These are phyloP conservation scores for Andrena fulva DNA, from an alignment of 2,888 invertebrate species.

Conservation along the genomic window DNA sequence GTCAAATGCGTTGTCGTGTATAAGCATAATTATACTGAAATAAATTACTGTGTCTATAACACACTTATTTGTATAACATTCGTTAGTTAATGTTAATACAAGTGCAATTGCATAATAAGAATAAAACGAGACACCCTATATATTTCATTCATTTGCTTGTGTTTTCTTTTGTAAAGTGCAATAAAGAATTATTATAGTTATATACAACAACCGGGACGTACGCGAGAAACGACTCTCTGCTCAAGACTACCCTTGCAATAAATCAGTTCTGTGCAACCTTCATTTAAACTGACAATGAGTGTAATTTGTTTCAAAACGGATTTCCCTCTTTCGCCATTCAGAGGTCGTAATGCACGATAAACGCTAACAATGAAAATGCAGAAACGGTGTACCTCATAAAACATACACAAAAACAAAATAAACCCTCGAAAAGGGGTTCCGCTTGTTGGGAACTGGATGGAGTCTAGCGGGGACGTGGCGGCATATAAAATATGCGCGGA, in stretches of 20 bases:
- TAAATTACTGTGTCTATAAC: neutral
- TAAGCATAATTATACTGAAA: neutral
- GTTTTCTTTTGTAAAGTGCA: too few relatives aligned
- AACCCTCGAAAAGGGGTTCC: conserved; percentile 7
- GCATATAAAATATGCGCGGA: neutral
- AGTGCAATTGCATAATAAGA: neutral
- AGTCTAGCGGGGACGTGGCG: neutral
- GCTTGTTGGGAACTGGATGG: neutral
- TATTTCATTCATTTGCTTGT: too few relatives aligned
- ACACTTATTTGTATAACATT: neutral
- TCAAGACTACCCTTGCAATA: neutral
- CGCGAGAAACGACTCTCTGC: neutral
- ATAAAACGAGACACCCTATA: neutral
- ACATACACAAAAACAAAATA: conserved; percentile 12
- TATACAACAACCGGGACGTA: neutral
- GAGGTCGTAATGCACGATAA: conserved; percentile 24
- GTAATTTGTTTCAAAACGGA: conserved; percentile 32
- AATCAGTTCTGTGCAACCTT: neutral
- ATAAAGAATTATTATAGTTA: too few relatives aligned
- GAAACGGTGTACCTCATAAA: conserved; percentile 4
- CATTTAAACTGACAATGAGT: neutral
- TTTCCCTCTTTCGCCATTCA: conserved; percentile 21
- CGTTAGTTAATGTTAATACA: neutral
- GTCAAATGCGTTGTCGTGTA: neutral
- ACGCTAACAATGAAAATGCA: conserved; percentile 38